Conservation (phyloP, 2,113 vertebrate species). For the Poeciliopsis retropinna region DNA sequence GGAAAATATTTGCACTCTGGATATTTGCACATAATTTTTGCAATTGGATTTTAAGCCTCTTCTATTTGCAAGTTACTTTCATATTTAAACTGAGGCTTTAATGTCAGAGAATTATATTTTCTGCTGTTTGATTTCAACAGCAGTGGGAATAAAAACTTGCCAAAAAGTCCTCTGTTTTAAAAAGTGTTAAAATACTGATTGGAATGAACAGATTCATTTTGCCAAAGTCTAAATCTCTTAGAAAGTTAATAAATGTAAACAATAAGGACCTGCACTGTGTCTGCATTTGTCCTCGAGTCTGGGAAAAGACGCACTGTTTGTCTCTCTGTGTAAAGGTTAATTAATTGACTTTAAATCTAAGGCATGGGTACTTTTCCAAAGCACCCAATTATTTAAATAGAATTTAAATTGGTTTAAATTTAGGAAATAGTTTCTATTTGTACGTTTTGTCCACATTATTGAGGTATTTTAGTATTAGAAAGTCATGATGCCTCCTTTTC, state of each 20-base stretch:
- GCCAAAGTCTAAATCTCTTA: background rate
- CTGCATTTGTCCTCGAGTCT: constrained; percentile 16
- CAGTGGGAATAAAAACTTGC: background rate
- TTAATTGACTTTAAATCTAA: constrained; percentile 37
- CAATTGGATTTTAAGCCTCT: background rate
- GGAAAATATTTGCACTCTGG: background rate
- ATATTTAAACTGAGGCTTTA: background rate
- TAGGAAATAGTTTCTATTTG: background rate
- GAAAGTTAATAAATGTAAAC: background rate
- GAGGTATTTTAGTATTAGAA: background rate
- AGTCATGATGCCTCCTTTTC: background rate
- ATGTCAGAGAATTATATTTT: background rate
- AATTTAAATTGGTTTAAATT: background rate
- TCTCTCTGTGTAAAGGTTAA: constrained; percentile 32
- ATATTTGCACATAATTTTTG: background rate
- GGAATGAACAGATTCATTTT: background rate
- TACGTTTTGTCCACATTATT: background rate
- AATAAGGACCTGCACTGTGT: constrained; percentile 2
- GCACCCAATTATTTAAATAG: background rate
- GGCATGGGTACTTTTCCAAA: background rate
- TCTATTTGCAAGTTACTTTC: background rate
- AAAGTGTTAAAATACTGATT: background rate
- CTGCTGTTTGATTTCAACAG: background rate
- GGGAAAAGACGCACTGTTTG: background rate
- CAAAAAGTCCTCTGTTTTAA: background rate